Base-by-base conservation (phyloP, 2,797 vertebrate genomes). In the Microctenopoma lineatum region DNA sequence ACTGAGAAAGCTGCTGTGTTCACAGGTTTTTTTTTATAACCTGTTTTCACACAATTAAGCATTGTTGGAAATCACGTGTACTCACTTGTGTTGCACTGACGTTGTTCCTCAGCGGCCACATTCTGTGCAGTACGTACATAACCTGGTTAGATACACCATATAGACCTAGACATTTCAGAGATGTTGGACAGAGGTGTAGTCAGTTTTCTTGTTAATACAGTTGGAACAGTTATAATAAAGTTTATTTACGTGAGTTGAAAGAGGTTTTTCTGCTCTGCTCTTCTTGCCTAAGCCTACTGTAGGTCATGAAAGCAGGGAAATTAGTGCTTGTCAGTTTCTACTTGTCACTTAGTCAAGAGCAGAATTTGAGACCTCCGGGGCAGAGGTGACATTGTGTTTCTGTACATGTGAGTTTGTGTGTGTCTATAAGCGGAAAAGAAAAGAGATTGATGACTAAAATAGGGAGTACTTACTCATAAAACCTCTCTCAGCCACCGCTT, bases 341-440 rank as follows among this genome's bases (percentile, higher is more conserved):
- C 6, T n/a, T 18, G 12, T 32, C 57, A 45, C 14, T 59, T 51
- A 67, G 57, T 67, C 61, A 59, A 26, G 13, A 12, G 32, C 21
- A 45, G 39, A 67, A 18, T 55, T 65, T 16, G 45, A 36, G 46
- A 34, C 58, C 81, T 67, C 27, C 13, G 10, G 45, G 75, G 53
- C 45, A 59, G 53, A 65, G 21, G 38, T 86, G 81, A 80, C 77
- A 82, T 78, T 80, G 77, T 80, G 39, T 76, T 56, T 74, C 51
- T 58, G 59, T 25, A 27, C 42, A 29, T 75, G 50, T 12, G 21
- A 39, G 46, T 44, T 14, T 55, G 46, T 46, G 32, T 32, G 36
- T 56, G 26, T 42, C 14, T 26, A 6, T 16, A 36, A 15, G 14
- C n/a, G 42, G 29, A 14, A 47, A 53, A 64, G 46, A 38, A 15